phyloP scores from a whole-genome alignment of 2,797 vertebrate species.

The Paguma larvata region DNA sequence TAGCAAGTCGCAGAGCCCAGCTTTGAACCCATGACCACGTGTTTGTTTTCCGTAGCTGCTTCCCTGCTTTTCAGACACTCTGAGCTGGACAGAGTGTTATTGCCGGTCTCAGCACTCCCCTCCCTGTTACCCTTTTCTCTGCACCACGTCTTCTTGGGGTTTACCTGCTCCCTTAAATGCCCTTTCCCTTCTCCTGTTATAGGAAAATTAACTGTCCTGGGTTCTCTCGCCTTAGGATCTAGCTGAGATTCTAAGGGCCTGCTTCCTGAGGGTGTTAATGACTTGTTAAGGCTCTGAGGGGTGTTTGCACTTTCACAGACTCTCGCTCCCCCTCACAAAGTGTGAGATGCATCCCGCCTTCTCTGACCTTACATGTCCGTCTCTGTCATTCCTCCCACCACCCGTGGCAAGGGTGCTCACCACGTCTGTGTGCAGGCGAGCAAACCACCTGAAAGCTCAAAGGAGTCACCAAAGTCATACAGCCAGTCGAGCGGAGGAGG shows the following conservation, averaged over 20 bases:
- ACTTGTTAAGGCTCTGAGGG: not conserved
- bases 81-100: not conserved
- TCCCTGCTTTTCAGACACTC: not conserved
- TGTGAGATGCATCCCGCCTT: not conserved
- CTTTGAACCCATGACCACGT: not conserved
- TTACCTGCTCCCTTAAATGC: not conserved
- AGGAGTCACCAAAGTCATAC: not conserved
- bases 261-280: not conserved
- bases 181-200: not conserved
- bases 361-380: not conserved
- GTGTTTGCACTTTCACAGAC: not conserved
- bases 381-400: not conserved
- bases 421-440: not conserved
- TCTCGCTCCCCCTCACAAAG: not conserved
- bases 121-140: not conserved
- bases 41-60: not conserved
- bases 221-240: not conserved
- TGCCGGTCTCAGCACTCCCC: not conserved
- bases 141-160: not conserved
- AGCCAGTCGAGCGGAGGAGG: not conserved
- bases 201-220: not conserved
- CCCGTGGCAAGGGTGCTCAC: not conserved
- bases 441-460: not conserved
- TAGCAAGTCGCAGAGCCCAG: not conserved
- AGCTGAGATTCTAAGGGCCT: not conserved